Evolutionary conservation across 2,113 vertebrate genomes (phyloP).

Genomic region (Tyrannus savana): DNA sequence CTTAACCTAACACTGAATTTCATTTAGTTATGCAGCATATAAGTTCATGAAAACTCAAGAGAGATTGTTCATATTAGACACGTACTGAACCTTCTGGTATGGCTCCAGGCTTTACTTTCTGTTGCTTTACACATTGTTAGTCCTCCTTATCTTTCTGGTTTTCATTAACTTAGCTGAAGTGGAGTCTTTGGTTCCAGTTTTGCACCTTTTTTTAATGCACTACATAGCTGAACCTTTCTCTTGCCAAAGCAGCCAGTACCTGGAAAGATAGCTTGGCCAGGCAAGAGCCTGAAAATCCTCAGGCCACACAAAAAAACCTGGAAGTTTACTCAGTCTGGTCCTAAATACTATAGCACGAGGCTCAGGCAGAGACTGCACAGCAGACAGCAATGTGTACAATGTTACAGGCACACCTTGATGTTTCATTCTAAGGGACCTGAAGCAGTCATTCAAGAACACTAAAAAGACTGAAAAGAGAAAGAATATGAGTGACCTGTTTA

Average conservation of each 20-base stretch:
- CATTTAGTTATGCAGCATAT: not conserved
- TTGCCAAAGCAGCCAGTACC: not conserved
- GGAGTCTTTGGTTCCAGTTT: not conserved
- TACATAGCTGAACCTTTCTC: not conserved
- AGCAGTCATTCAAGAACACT: not conserved
- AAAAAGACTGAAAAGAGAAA: not conserved
- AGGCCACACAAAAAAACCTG: not conserved
- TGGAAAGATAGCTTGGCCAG: not conserved
- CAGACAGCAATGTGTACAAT: fast-evolving
- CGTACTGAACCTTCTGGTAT: not conserved
- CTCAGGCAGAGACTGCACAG: not conserved
- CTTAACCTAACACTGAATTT: not conserved
- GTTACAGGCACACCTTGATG: not conserved
- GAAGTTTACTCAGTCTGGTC: not conserved
- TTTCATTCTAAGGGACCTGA: not conserved
- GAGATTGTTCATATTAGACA: not conserved
- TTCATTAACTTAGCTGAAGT: not conserved
- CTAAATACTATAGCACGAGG: not conserved
- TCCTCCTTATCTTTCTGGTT: not conserved
- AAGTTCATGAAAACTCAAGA: not conserved
- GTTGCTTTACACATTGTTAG: not conserved
- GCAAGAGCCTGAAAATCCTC: not conserved
- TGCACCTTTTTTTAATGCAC: not conserved
- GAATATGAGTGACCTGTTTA: fast-evolving
- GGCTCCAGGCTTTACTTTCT: not conserved